These are phyloP conservation scores for Chiloscyllium punctatum DNA, from an alignment of 2,797 vertebrate genomes.

Conservation along the genomic window DNA sequence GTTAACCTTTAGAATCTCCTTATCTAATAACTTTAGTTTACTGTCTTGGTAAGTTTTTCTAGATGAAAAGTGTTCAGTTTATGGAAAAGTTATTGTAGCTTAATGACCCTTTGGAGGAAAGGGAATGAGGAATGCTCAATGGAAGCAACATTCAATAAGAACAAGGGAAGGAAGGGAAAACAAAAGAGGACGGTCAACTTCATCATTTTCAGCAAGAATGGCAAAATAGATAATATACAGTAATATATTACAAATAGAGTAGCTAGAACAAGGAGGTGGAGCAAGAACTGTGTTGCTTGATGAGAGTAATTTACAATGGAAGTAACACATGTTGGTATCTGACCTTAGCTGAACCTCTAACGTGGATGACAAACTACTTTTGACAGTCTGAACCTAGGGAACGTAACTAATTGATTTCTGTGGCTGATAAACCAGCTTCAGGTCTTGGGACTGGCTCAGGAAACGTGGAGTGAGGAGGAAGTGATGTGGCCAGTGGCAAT, in stretches of 20 bases:
- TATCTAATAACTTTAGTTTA: not conserved
- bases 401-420: not conserved
- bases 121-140: not conserved
- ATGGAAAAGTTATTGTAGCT: not conserved
- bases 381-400: not conserved
- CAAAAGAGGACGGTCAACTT: not conserved
- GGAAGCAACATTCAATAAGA: not conserved
- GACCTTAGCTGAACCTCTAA: not conserved
- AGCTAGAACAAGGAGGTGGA: not conserved
- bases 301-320: not conserved
- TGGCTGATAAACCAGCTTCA: not conserved
- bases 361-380: not conserved
- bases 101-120: not conserved
- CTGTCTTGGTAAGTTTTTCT: not conserved
- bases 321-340: not conserved
- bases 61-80: not conserved
- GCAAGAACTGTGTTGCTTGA: not conserved
- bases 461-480: not conserved
- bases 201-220: not conserved
- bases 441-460: not conserved
- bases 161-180: not conserved
- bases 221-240: not conserved
- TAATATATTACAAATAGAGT: not conserved
- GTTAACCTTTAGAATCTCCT: too few species aligned
- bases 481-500: not conserved